Base-by-base conservation (phyloP, 2,797 vertebrate species). In the Lacerta agilis region DNA sequence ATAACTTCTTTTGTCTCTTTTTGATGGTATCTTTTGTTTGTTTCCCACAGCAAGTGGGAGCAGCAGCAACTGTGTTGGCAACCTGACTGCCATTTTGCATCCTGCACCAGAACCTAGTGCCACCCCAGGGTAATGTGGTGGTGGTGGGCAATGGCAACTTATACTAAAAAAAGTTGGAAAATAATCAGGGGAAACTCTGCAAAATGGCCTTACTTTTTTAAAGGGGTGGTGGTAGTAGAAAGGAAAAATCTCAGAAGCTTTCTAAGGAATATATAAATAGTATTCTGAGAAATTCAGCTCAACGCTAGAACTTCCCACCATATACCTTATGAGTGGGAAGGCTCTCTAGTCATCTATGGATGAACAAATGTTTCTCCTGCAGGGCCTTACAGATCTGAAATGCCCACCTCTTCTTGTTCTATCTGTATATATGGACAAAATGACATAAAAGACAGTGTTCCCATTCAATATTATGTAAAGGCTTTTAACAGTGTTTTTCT, bases 401-500 rank as follows among this genome's bases (percentile, higher is more conserved):
- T 81, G 17, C 4, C 77, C 5, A 0, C 7, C 79, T 64, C 83
- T 10, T 13, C n/a, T 61, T 10, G 3, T 3, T 71, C 81, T 64
- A 41, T 33, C 36, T 78, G 23, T 45, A 29, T 69, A n/a, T 33
- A 23, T 27, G 0, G 15, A 8, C 15, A 1, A 64, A 78, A 58
- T 27, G 79, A 61, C 71, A 33, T 87, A 76, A 88, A 58, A 80
- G 25, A 9, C 25, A n/a, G 41, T 66, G 49, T 88, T 88, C 69
- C 83, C 15, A 17, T 90, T 86, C 27, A 79, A 23, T 72, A 78
- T 61, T 0, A 0, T 87, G 0, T 76, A 20, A 38, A n/a, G 88
- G 79, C 90, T 92, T 93, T 93, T 90, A 90, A 69, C 66, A 67
- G 82, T 88, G 76, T 79, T 13, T 89, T 84, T 89, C 77, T 78